These are phyloP conservation scores for Drosophila infuscata DNA, from an alignment of 2,888 invertebrate genomes.

Conservation along the genomic window DNA sequence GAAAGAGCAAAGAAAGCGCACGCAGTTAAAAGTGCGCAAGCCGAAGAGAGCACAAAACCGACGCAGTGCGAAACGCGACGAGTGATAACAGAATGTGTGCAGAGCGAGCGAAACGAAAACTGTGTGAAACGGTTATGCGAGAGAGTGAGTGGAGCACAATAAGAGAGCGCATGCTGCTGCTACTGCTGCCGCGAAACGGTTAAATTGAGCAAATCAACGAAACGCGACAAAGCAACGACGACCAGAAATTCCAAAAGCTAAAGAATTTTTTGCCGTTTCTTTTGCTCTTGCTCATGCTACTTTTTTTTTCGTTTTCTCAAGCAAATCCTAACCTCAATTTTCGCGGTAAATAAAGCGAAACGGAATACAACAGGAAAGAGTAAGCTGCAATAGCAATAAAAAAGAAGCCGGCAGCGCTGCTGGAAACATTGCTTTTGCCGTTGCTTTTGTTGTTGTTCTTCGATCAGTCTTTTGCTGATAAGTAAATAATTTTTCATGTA, in stretches of 20 bases:
- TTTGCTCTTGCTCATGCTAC: constrained; percentile 20
- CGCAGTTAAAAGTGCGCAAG: constrained; percentile 53
- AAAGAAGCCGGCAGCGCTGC: constrained; percentile 49
- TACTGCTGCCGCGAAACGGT: constrained; percentile 53
- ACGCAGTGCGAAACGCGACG: constrained; percentile 57
- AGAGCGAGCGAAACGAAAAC: constrained; percentile 52
- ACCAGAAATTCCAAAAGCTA: constrained; percentile 53
- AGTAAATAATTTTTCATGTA: constrained; percentile 35
- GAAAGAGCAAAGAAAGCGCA: constrained; percentile 50
- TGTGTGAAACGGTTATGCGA: constrained; percentile 75
- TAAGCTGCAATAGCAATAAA: constrained; percentile 22
- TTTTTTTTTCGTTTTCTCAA: constrained; percentile 13
- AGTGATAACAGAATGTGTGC: constrained; percentile 63
- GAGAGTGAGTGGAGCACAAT: constrained; percentile 4
- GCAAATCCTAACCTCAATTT: constrained; percentile 69
- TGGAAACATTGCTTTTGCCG: constrained; percentile 36
- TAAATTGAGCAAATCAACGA: constrained; percentile 51
- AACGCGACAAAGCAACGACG: constrained; percentile 36
- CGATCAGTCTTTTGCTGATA: constrained; percentile 34
- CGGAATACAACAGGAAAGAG: constrained; percentile 43
- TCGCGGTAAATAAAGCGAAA: constrained; percentile 63
- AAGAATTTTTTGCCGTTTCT: constrained; percentile 66
- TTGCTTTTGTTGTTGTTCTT: constrained; percentile 11
- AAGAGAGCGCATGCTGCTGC: constrained; percentile 20
- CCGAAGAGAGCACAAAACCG: constrained; percentile 37